These are phyloP conservation scores for Anisognathus igniventris DNA, from an alignment of 2,797 vertebrate genomes.

Conservation along the genomic window DNA sequence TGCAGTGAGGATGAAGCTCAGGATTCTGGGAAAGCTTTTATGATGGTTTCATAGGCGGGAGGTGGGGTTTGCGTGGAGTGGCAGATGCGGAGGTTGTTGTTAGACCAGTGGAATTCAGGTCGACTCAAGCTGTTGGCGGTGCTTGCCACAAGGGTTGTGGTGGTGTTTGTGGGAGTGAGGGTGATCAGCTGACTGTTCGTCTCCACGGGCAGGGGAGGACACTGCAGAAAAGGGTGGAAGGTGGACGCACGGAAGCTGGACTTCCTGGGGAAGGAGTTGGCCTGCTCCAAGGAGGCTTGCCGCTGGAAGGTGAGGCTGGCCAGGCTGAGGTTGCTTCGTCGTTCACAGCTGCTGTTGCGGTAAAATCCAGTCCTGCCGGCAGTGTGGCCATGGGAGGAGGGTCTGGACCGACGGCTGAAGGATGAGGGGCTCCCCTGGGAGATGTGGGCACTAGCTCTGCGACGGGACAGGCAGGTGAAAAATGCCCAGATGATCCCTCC, in stretches of 20 bases:
- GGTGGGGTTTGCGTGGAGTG: slow-evolving; percentile 85
- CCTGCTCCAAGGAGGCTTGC: slow-evolving; percentile 85
- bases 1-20: slow-evolving; percentile 5
- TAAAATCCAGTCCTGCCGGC: slow-evolving; percentile 84
- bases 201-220: slow-evolving; percentile 87
- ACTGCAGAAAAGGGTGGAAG: slow-evolving; percentile 93
- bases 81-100: slow-evolving; percentile 77
- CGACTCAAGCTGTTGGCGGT: slow-evolving; percentile 70
- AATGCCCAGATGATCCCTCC: slow-evolving; percentile 86
- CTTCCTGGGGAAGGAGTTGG: slow-evolving; percentile 87
- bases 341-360: slow-evolving; percentile 88
- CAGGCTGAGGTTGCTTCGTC: slow-evolving; percentile 89
- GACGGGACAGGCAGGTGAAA: slow-evolving; percentile 86
- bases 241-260: slow-evolving; percentile 93
- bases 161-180: slow-evolving; percentile 76
- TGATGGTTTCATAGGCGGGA: slow-evolving; percentile 93
- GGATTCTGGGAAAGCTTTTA: slow-evolving; percentile 85
- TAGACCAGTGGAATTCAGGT: slow-evolving; percentile 91
- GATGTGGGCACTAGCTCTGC: slow-evolving; percentile 89
- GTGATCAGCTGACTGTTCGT: slow-evolving; percentile 87
- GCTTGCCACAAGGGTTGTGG: slow-evolving; percentile 60
- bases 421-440: slow-evolving; percentile 79
- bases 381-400: slow-evolving; percentile 60
- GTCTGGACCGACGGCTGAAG: slow-evolving; percentile 71
- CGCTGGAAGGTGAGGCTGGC: slow-evolving; percentile 91